phyloP scores from a whole-genome alignment of 2,797 vertebrate species.

The Lithobates pipiens region DNA sequence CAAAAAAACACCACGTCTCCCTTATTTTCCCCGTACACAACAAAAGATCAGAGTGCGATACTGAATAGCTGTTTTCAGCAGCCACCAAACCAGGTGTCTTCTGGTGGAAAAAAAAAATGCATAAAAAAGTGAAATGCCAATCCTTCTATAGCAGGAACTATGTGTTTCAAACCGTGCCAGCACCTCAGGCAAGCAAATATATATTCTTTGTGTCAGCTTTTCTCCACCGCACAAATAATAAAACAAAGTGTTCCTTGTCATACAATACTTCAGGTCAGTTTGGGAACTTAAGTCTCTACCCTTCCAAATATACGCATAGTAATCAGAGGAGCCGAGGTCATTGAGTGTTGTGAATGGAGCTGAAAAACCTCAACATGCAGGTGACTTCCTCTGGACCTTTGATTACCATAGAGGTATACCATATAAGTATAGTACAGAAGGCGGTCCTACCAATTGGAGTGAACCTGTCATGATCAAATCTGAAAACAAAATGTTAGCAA shows the following conservation, averaged over 20 bases:
- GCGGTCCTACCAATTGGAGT: too few relatives aligned
- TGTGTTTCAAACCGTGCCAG: conserved; percentile 74
- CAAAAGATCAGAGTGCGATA: conserved; percentile 69
- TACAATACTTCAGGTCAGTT: conserved; percentile 33
- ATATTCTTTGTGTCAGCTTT: conserved; percentile 66
- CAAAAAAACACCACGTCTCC: conserved; percentile 58
- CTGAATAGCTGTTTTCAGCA: conserved; percentile 72
- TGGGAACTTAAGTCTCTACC: neutral
- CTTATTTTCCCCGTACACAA: conserved; percentile 70
- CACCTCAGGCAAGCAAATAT: conserved; percentile 66
- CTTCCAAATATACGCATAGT: neutral
- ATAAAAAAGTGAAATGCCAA: conserved; percentile 73
- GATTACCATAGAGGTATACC: too few relatives aligned
- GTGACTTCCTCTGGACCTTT: too few relatives aligned
- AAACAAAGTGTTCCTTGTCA: conserved; percentile 48
- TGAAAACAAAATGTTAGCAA: too few relatives aligned
- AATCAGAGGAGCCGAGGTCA: neutral
- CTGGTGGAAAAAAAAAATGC: conserved; percentile 60
- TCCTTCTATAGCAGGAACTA: conserved; percentile 72
- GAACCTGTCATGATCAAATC: too few relatives aligned
- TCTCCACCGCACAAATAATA: conserved; percentile 56
- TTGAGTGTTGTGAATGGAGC: neutral
- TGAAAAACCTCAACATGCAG: too few relatives aligned
- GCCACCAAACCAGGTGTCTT: conserved; percentile 72
- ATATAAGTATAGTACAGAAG: too few relatives aligned